Evolutionary conservation across 1,140 invertebrate genomes (phyloP).

Genomic region (Drosophila rufa): DNA sequence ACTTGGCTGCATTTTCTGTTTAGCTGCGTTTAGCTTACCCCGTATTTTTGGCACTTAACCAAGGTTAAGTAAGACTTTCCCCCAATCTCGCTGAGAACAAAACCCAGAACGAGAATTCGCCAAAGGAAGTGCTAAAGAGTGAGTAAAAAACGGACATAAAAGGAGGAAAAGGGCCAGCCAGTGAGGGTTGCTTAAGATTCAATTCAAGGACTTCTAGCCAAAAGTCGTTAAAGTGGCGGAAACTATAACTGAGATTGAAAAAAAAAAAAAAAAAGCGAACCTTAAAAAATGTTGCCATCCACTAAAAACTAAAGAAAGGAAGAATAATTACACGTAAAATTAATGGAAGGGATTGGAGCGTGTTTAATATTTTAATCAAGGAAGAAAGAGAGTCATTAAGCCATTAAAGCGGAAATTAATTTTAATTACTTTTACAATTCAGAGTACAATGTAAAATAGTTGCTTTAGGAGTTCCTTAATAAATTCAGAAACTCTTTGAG

Average conservation of each 20-base stretch:
- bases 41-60: slow-evolving; percentile 65
- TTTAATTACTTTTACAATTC: background rate
- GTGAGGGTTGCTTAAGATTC: slow-evolving; percentile 16
- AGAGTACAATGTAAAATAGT: too few relatives aligned
- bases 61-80: slow-evolving; percentile 65
- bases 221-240: slow-evolving; percentile 24
- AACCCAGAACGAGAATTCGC: slow-evolving; percentile 18
- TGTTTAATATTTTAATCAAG: background rate
- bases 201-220: slow-evolving; percentile 33
- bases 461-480: background rate
- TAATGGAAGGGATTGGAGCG: background rate
- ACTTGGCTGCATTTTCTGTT: slow-evolving; percentile 51
- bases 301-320: background rate
- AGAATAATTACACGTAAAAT: background rate
- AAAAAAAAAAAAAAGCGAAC: slow-evolving; percentile 1
- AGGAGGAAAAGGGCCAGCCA: background rate
- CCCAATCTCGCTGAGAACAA: slow-evolving; percentile 16
- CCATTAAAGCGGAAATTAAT: background rate
- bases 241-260: slow-evolving; percentile 5
- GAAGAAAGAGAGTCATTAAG: background rate
- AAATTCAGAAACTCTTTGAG: background rate
- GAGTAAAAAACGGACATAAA: slow-evolving; percentile 14
- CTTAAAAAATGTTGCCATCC: background rate
- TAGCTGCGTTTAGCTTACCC: slow-evolving; percentile 52
- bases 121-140: slow-evolving; percentile 36